Evolutionary conservation across 2,888 invertebrate genomes (phyloP).

Genomic region (Oasisia sp.): DNA sequence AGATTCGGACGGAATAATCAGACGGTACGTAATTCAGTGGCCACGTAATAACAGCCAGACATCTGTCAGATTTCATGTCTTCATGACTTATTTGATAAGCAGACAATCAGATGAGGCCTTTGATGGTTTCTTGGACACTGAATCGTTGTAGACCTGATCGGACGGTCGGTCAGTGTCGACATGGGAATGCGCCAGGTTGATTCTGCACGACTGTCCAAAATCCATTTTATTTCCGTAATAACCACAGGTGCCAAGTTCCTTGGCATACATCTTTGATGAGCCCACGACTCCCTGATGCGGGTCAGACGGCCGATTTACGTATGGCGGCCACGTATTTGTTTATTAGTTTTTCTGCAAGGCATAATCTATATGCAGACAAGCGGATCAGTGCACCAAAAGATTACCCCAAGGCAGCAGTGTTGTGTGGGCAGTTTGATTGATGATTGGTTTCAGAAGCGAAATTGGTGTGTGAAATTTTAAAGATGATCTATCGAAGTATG

Average conservation of each 20-base stretch:
- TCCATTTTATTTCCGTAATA: slow-evolving; percentile 6
- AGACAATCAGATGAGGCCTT: background rate
- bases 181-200: background rate
- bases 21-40: background rate
- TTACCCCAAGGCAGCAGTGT: background rate
- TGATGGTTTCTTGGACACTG: background rate
- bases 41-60: background rate
- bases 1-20: background rate
- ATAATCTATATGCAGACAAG: background rate
- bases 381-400: background rate
- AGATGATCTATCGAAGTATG: background rate
- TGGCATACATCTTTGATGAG: slow-evolving; percentile 17
- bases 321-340: slow-evolving; percentile 17
- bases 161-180: background rate
- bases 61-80: background rate
- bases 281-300: background rate
- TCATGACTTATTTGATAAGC: background rate
- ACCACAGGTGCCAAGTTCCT: background rate
- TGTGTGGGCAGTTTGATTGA: background rate
- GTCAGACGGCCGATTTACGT: background rate
- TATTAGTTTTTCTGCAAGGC: background rate
- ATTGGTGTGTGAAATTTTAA: background rate
- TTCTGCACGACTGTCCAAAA: background rate
- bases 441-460: background rate
- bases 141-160: background rate